Conservation (phyloP, 2,797 vertebrate species). For the Scomberomorus guttatus region DNA sequence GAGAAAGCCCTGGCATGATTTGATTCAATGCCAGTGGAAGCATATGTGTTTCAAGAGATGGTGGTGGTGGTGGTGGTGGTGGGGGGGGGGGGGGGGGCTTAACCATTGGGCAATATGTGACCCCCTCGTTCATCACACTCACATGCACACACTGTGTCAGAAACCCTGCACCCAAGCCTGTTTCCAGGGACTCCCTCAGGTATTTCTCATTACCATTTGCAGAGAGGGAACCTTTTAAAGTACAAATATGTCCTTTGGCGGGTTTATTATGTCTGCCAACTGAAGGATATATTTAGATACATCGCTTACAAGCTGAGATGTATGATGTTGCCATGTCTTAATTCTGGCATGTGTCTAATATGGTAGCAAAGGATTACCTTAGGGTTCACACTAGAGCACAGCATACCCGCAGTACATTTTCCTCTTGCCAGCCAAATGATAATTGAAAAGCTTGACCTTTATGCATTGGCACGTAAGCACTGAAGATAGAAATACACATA, state of each 20-base stretch:
- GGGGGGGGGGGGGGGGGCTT: background rate
- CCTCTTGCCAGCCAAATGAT: background rate
- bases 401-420: background rate
- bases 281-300: constrained; percentile 41
- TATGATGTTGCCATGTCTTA: constrained; percentile 36
- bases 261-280: constrained; percentile 28
- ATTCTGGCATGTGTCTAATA: constrained; percentile 25
- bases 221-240: constrained; percentile 52
- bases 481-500: background rate
- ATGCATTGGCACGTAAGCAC: background rate
- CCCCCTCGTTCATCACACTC: constrained; percentile 63
- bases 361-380: background rate
- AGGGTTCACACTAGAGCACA: background rate
- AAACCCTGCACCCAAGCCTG: constrained; percentile 42
- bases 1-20: constrained; percentile 39
- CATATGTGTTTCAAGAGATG: constrained; percentile 44
- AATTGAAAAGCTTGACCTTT: background rate
- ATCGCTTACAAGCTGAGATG: constrained; percentile 20
- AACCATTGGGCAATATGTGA: constrained; percentile 39
- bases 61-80: background rate
- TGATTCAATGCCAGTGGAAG: constrained; percentile 48
- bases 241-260: constrained; percentile 56
- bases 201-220: constrained; percentile 68
- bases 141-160: constrained; percentile 18
- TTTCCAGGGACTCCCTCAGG: constrained; percentile 63